phyloP scores from a whole-genome alignment of 2,113 vertebrate genomes.

The Camelus bactrianus region DNA sequence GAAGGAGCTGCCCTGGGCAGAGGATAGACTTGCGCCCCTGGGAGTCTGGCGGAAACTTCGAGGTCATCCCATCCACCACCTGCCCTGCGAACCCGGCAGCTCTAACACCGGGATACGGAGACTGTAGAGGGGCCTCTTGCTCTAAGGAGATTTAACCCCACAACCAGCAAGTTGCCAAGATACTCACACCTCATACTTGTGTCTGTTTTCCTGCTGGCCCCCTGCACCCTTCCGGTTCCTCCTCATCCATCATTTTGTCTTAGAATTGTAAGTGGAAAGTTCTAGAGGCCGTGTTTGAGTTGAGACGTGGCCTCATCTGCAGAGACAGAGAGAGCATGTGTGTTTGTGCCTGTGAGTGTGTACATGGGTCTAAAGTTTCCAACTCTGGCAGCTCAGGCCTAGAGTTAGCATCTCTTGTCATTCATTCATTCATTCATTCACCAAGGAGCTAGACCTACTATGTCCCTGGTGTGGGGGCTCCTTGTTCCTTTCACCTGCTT shows the following conservation, averaged over 20 bases:
- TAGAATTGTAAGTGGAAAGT: not conserved
- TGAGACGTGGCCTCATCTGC: not conserved
- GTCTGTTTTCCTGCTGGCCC: not conserved
- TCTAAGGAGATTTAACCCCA: not conserved
- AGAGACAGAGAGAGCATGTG: not conserved
- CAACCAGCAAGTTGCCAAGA: not conserved
- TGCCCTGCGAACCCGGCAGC: not conserved
- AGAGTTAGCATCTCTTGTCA: not conserved
- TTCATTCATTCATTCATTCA: not conserved
- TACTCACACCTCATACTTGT: accelerated
- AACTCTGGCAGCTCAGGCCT: not conserved
- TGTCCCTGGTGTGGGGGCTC: accelerated
- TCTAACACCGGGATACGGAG: not conserved
- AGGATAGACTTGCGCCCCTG: not conserved
- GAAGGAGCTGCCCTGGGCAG: not conserved
- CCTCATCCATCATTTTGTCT: accelerated
- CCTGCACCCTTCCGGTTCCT: not conserved
- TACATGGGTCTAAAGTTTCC: too few relatives aligned
- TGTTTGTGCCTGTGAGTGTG: not conserved
- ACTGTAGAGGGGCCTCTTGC: not conserved
- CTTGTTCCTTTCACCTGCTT: not conserved
- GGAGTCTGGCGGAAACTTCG: not conserved
- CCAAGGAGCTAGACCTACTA: not conserved
- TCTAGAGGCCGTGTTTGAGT: not conserved
- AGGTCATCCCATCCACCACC: not conserved